phyloP scores from a whole-genome alignment of 2,113 vertebrate species.

The Trogon surrucura region DNA sequence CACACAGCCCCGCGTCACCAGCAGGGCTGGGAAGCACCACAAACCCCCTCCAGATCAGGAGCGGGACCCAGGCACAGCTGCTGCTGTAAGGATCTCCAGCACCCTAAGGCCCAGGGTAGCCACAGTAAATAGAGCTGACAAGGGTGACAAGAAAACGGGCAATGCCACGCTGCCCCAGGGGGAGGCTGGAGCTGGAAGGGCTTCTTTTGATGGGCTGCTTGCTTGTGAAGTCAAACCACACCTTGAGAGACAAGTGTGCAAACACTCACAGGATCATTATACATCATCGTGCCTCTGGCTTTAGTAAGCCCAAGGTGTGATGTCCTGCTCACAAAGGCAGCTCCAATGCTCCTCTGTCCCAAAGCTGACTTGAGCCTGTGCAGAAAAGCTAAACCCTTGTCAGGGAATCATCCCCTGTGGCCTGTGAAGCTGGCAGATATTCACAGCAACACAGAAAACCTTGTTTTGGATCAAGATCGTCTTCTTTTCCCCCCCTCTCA shows the following conservation, averaged over 20 bases:
- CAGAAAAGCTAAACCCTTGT: neutral
- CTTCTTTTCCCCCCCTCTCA: accelerated
- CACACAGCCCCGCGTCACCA: too few relatives aligned
- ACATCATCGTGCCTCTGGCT: neutral
- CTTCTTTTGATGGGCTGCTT: neutral
- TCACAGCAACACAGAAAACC: neutral
- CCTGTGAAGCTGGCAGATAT: neutral
- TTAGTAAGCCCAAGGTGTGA: neutral
- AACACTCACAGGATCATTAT: neutral
- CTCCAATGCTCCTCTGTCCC: neutral
- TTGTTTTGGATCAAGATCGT: neutral
- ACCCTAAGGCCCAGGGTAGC: accelerated
- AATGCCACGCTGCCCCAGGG: neutral
- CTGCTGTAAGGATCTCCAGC: neutral
- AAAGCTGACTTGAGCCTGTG: neutral
- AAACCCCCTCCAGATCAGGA: neutral
- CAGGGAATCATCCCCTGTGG: neutral
- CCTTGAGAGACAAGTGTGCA: neutral
- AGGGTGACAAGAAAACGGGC: too few relatives aligned
- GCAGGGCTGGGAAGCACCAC: neutral
- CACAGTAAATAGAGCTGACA: neutral
- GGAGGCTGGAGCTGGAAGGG: neutral
- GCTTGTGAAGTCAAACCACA: neutral
- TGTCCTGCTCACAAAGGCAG: neutral
- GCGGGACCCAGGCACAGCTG: neutral